Percentiles rank a stretch among this genome's conserved stretches.
Evolutionary conservation across 1,140 invertebrate genomes (phyloP).

Genomic region (Steinernema feltiae): DNA sequence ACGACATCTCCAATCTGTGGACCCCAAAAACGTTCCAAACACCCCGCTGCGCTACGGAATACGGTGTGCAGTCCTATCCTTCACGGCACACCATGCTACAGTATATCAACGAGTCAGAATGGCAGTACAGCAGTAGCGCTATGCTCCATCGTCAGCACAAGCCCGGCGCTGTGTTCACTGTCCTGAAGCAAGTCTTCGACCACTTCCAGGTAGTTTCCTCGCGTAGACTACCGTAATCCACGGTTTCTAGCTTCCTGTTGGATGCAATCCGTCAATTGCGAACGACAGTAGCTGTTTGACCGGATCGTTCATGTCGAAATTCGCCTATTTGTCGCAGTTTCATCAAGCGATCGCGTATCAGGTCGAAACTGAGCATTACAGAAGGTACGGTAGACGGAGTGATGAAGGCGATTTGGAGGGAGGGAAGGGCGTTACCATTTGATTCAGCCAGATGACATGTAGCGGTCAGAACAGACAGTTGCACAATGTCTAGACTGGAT

Average conservation of each 20-base stretch:
- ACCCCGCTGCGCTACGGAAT: slow-evolving; percentile 85
- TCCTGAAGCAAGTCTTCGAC: slow-evolving; percentile 39
- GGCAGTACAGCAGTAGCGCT: slow-evolving; percentile 65
- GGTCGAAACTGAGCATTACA: slow-evolving; percentile 79
- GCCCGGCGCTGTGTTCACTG: slow-evolving; percentile 66
- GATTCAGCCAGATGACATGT: too few relatives aligned
- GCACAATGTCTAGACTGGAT: too few relatives aligned
- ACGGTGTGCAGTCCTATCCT: slow-evolving; percentile 84
- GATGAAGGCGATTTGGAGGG: too few relatives aligned
- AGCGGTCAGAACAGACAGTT: too few relatives aligned
- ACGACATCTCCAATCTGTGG: slow-evolving; percentile 77
- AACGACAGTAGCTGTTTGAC: not conserved
- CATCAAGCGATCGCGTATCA: slow-evolving; percentile 79
- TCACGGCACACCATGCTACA: slow-evolving; percentile 61
- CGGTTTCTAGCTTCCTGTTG: slow-evolving; percentile 20
- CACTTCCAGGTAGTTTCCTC: slow-evolving; percentile 55
- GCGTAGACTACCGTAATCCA: not conserved
- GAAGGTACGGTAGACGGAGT: too few relatives aligned
- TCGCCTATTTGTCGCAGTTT: slow-evolving; percentile 64
- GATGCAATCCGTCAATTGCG: not conserved
- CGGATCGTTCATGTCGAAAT: slow-evolving; percentile 32
- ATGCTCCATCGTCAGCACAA: slow-evolving; percentile 76
- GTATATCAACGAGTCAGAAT: slow-evolving; percentile 63
- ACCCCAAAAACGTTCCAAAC: slow-evolving; percentile 69
- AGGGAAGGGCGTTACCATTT: too few relatives aligned